A percentile compares a stretch with the other conserved stretches of the same genome.
These are phyloP conservation scores for Myotis brandtii DNA, from an alignment of 2,113 vertebrate species.

Conservation along the genomic window DNA sequence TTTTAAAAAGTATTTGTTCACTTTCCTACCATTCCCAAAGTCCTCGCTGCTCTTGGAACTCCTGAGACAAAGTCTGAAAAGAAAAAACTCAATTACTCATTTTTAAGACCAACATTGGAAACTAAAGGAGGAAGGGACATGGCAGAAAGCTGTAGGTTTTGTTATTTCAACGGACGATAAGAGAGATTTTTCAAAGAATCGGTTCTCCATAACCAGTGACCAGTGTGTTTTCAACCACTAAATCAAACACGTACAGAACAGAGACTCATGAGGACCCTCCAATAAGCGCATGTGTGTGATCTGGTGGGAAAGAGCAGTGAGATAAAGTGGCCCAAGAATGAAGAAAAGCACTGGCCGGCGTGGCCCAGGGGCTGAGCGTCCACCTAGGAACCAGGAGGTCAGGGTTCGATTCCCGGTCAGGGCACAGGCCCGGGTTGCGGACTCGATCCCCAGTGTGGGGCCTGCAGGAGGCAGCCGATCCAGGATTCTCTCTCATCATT, in stretches of 20 bases:
- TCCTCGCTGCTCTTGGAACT: constrained; percentile 95
- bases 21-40: constrained; percentile 94
- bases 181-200: background rate
- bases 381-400: too few relatives aligned
- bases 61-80: constrained; percentile 95
- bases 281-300: background rate
- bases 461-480: too few relatives aligned
- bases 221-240: background rate
- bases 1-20: background rate
- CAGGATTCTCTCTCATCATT: too few relatives aligned
- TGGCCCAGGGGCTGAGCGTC: too few relatives aligned
- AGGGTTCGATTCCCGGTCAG: too few relatives aligned
- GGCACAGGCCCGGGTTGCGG: too few relatives aligned
- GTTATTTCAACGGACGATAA: background rate
- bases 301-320: background rate
- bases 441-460: too few relatives aligned
- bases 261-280: background rate
- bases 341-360: background rate
- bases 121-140: background rate
- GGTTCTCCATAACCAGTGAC: background rate
- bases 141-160: background rate
- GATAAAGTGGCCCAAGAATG: background rate
- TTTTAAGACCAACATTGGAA: constrained; percentile 30
- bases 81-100: constrained; percentile 12
- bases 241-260: constrained; percentile 23